A percentile compares a stretch with the other conserved stretches of the same genome.
Conservation (phyloP, 2,888 invertebrate species). For the Tetragnatha montana region DNA sequence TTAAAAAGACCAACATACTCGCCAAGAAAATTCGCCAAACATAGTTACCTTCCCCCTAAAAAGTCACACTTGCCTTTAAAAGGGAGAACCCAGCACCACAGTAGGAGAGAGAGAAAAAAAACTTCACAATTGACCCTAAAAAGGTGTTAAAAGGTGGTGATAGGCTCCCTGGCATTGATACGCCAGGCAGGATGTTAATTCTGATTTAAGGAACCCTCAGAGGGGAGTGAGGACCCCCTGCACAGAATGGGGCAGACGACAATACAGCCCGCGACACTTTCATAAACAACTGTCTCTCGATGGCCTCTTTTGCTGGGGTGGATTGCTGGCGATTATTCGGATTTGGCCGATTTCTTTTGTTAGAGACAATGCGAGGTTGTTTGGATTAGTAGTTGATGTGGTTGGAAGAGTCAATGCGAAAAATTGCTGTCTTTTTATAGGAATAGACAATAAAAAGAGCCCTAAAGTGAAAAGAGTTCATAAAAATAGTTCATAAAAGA, state of each 20-base stretch:
- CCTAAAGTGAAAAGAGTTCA: too few species aligned
- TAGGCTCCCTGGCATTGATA: slow-evolving; percentile 25
- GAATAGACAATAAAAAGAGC: too few species aligned
- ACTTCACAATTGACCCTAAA: neutral
- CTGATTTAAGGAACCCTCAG: slow-evolving; percentile 51
- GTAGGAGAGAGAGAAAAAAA: neutral
- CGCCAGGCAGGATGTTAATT: slow-evolving; percentile 43
- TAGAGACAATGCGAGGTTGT: too few species aligned
- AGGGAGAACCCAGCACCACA: neutral
- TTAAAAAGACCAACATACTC: too few species aligned
- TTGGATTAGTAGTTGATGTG: too few species aligned
- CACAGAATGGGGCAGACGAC: slow-evolving; percentile 15
- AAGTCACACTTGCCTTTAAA: neutral
- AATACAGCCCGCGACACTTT: slow-evolving; percentile 23
- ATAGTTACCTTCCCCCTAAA: neutral
- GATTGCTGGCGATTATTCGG: too few species aligned
- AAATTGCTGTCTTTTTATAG: too few species aligned
- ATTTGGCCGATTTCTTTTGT: too few species aligned
- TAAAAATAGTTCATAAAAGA: too few species aligned
- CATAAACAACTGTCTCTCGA: neutral
- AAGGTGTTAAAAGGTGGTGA: slow-evolving; percentile 35
- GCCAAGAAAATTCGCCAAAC: slow-evolving; percentile 13
- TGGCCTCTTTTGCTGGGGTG: too few species aligned
- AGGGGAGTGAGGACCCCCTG: slow-evolving; percentile 13
- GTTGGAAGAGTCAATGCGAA: too few species aligned